Evolutionary conservation across 2,113 vertebrate species (phyloP).

Genomic region (Cricetomys ansorgei): DNA sequence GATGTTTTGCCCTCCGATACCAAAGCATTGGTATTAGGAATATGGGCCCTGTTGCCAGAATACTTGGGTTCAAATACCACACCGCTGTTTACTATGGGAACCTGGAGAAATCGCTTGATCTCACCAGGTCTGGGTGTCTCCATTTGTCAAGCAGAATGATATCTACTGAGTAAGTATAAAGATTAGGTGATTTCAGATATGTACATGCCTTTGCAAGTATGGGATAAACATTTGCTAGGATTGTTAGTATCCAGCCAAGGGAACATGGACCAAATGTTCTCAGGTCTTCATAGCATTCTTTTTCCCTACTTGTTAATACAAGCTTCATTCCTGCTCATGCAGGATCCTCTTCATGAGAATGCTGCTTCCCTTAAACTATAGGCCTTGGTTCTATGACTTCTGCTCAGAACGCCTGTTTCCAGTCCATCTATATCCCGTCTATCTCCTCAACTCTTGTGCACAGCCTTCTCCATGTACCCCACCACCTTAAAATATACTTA

Average conservation of each 20-base stretch:
- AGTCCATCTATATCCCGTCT: neutral
- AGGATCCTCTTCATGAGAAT: neutral
- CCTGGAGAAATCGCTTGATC: neutral
- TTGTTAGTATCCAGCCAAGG: neutral
- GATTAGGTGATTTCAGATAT: neutral
- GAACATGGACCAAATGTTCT: neutral
- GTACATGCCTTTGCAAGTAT: neutral
- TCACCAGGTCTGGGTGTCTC: neutral
- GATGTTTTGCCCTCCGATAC: neutral
- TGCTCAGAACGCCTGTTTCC: neutral
- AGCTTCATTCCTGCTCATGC: neutral
- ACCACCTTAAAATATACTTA: neutral
- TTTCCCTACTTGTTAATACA: neutral
- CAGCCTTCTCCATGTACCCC: neutral
- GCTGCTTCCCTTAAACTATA: neutral
- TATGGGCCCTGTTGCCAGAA: neutral
- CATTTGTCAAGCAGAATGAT: neutral
- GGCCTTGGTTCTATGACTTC: no score
- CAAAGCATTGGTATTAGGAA: neutral
- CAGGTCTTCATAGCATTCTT: neutral
- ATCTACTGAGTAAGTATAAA: neutral
- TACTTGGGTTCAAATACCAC: neutral
- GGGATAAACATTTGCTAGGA: neutral
- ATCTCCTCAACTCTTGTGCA: neutral
- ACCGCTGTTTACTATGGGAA: neutral